phyloP scores from a whole-genome alignment of 2,113 vertebrate genomes.

The Oxyruncus cristatus region DNA sequence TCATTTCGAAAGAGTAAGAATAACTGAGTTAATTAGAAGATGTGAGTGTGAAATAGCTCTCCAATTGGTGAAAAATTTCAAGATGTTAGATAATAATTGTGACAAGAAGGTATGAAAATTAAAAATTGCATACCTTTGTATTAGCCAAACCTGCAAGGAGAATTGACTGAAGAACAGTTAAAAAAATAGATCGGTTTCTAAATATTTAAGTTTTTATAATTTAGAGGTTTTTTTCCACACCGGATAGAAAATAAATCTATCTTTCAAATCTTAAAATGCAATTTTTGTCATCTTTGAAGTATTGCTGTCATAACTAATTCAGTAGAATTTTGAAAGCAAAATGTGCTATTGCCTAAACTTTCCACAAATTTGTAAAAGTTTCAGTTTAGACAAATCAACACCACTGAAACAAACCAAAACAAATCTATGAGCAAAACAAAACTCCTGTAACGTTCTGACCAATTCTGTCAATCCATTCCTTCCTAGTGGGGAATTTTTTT shows the following conservation, averaged over 20 bases:
- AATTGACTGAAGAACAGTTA: not conserved
- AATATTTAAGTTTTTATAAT: not conserved
- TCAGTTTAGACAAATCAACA: not conserved
- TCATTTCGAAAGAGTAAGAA: constrained; percentile 23
- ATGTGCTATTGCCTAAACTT: rapidly evolving
- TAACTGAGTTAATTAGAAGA: constrained; percentile 43
- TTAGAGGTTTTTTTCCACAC: not conserved
- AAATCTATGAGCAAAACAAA: not conserved
- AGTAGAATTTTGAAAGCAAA: not conserved
- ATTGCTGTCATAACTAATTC: not conserved
- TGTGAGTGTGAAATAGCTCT: not conserved
- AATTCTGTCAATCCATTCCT: constrained; percentile 16
- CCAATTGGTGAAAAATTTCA: not conserved
- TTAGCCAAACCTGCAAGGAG: not conserved
- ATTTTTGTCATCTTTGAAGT: not conserved
- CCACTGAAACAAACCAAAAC: not conserved
- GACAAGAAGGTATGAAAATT: not conserved
- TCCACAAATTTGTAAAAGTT: not conserved
- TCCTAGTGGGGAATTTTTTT: constrained; percentile 24
- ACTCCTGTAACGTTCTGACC: not conserved
- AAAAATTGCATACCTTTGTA: not conserved
- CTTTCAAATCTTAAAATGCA: not conserved
- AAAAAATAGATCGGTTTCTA: not conserved
- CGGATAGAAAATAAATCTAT: not conserved
- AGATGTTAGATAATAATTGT: not conserved